These are phyloP conservation scores for Halcyon senegalensis DNA, from an alignment of 2,113 vertebrate genomes.

Conservation along the genomic window DNA sequence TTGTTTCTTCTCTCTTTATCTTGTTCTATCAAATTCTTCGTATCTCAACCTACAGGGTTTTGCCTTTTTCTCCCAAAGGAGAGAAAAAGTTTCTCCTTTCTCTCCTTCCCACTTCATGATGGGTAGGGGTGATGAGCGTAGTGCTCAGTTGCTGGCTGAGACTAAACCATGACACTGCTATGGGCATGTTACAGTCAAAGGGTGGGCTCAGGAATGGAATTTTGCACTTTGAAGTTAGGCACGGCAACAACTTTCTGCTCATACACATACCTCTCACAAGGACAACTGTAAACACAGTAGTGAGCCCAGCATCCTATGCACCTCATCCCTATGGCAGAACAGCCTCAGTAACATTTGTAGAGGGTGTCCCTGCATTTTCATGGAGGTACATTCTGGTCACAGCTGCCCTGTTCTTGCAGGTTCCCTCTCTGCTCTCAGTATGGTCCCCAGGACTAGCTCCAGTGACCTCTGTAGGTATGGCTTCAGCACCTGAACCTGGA, in stretches of 20 bases:
- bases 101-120: background rate
- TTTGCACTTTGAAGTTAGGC: background rate
- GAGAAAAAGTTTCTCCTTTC: no score
- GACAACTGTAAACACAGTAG: background rate
- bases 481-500: background rate
- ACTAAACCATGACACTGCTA: no score
- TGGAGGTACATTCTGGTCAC: background rate
- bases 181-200: background rate
- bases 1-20: background rate
- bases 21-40: background rate
- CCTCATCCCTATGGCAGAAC: background rate
- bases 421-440: background rate
- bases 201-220: background rate
- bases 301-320: background rate
- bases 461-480: background rate
- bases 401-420: background rate
- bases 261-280: background rate
- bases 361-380: background rate
- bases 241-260: background rate
- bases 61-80: background rate
- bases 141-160: no score
- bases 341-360: background rate
- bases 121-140: no score
- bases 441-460: background rate
- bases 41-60: no score